Conservation (phyloP, 2,888 invertebrate species). For the Drosophila fungiperda region DNA sequence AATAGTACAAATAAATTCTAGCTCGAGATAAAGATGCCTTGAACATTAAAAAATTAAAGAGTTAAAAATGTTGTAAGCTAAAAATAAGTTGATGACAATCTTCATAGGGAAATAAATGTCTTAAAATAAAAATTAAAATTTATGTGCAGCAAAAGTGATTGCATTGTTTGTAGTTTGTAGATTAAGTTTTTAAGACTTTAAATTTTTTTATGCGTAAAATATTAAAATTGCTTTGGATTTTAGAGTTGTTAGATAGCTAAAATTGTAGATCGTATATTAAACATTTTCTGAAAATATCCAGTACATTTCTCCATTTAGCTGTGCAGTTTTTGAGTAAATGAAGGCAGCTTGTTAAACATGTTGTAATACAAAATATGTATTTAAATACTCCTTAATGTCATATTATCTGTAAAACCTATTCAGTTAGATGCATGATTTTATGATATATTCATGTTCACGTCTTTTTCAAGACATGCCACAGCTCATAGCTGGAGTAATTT, state of each 20-base stretch:
- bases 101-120: not conserved
- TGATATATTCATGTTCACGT: conserved; percentile 51
- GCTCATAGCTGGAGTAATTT: conserved; percentile 48
- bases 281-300: not conserved
- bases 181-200: not conserved
- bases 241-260: not conserved
- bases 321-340: not conserved
- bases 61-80: not conserved
- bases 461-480: conserved; percentile 23
- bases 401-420: conserved; percentile 8
- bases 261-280: not conserved
- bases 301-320: not conserved
- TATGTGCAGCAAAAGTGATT: not conserved
- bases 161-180: not conserved
- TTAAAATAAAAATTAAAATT: not conserved
- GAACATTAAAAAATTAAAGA: not conserved
- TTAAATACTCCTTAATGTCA: not conserved
- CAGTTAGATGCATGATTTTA: conserved; percentile 37
- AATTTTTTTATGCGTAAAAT: not conserved
- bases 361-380: not conserved
- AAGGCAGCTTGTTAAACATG: not conserved
- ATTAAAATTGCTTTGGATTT: not conserved
- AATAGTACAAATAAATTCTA: not conserved
- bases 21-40: not conserved
- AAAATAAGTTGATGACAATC: not conserved